Conservation (phyloP, 2,113 vertebrate species). For the human region DNA sequence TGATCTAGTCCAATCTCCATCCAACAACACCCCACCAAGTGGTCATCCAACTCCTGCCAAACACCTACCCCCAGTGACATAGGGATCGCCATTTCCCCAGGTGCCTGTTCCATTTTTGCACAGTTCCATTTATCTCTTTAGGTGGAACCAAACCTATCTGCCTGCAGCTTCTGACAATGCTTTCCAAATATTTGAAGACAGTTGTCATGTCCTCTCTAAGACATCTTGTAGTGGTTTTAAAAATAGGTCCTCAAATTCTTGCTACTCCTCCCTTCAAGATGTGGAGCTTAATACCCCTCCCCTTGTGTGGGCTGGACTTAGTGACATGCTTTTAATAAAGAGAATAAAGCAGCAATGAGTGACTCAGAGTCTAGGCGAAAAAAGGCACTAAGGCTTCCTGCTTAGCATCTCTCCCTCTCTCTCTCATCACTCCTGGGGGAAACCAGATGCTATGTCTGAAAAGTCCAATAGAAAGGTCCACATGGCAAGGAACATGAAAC, state of each 20-base stretch:
- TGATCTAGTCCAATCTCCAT: not conserved
- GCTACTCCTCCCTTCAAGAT: slow-evolving; percentile 7
- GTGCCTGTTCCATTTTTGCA: not conserved
- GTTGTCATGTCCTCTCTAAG: slow-evolving; percentile 50
- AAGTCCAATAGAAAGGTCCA: not conserved
- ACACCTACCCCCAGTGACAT: not conserved
- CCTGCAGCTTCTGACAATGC: slow-evolving; percentile 38
- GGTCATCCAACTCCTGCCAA: not conserved
- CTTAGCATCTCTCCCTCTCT: not conserved
- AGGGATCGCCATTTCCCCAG: not conserved
- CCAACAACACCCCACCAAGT: not conserved
- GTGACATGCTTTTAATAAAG: slow-evolving; percentile 10
- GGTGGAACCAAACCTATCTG: slow-evolving; percentile 39
- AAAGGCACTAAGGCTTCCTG: not conserved
- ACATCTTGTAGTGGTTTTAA: slow-evolving; percentile 56
- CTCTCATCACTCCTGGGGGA: not conserved
- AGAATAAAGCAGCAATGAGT: not conserved
- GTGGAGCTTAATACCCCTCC: slow-evolving; percentile 6
- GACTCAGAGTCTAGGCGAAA: slow-evolving; percentile 6
- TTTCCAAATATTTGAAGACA: slow-evolving; percentile 66
- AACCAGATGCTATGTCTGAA: not conserved
- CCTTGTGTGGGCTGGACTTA: slow-evolving; percentile 40
- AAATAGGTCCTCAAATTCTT: slow-evolving; percentile 53
- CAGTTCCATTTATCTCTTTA: not conserved
- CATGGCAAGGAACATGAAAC: not conserved